A percentile compares a stretch with the other conserved stretches of the same genome.
Evolutionary conservation across 2,888 invertebrate species (phyloP).

Genomic region (Noctua janthina): DNA sequence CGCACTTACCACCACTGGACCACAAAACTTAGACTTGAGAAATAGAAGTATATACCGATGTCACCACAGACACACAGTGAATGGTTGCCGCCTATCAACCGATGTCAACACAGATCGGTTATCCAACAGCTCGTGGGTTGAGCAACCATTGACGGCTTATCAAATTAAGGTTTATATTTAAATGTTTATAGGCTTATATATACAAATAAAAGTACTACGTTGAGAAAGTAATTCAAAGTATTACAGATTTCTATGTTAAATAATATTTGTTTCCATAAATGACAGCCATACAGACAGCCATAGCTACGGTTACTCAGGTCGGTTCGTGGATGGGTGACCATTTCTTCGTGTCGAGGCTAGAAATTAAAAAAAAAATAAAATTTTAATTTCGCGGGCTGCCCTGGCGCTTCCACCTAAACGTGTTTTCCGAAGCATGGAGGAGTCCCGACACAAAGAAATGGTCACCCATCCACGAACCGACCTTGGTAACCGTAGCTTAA

Average conservation of each 20-base stretch:
- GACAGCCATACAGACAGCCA: too few relatives aligned
- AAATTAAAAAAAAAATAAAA: too few relatives aligned
- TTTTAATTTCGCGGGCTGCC: too few relatives aligned
- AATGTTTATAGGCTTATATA: not conserved
- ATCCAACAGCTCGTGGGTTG: constrained; percentile 33
- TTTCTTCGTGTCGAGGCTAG: too few relatives aligned
- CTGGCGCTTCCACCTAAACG: too few relatives aligned
- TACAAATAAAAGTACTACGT: not conserved
- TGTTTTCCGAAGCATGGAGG: too few relatives aligned
- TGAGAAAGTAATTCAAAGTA: not conserved
- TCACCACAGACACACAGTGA: constrained; percentile 17
- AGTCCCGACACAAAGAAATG: too few relatives aligned
- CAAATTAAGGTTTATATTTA: constrained; percentile 1
- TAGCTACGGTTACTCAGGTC: too few relatives aligned
- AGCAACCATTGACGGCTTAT: constrained; percentile 20
- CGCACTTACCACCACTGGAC: not conserved
- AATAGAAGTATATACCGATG: constrained; percentile 29
- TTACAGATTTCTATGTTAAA: not conserved
- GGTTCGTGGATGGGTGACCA: too few relatives aligned
- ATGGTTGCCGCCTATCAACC: constrained; percentile 14
- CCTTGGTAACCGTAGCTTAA: too few relatives aligned
- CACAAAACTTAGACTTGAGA: not conserved
- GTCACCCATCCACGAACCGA: too few relatives aligned
- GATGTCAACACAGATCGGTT: constrained; percentile 47
- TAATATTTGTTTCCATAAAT: too few relatives aligned